A percentile compares a stretch with the other conserved stretches of the same genome.
Evolutionary conservation across 2,113 vertebrate genomes (phyloP).

Genomic region (Grammomys dolichurus): DNA sequence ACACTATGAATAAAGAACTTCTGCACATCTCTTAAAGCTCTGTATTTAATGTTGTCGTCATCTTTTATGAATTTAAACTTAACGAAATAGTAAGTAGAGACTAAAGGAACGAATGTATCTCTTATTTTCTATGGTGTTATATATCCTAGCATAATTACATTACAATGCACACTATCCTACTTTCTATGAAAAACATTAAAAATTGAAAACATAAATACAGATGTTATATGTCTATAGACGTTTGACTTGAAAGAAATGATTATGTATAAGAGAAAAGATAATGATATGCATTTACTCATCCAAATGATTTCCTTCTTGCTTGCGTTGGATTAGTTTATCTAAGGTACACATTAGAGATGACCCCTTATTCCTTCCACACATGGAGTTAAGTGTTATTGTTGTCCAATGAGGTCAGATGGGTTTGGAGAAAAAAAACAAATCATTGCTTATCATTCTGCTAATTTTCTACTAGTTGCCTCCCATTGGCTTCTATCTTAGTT

Average conservation of each 20-base stretch:
- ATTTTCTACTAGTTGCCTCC: constrained; percentile 12
- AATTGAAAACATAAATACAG: not conserved
- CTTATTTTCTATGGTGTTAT: constrained; percentile 37
- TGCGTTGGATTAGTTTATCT: constrained; percentile 26
- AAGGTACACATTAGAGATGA: not conserved
- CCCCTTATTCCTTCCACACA: not conserved
- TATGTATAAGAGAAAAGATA: constrained; percentile 37
- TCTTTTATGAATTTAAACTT: constrained; percentile 50
- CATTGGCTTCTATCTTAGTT: constrained; percentile 51
- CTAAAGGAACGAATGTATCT: constrained; percentile 30
- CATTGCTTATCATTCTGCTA: not conserved
- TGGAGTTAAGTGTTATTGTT: constrained; percentile 49
- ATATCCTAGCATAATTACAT: constrained; percentile 6
- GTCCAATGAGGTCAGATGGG: constrained; percentile 19
- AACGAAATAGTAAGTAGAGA: constrained; percentile 5
- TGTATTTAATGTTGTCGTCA: not conserved
- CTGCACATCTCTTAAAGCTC: constrained; percentile 40
- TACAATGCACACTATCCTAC: not conserved
- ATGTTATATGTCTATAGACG: constrained; percentile 23
- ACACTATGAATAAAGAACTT: not conserved
- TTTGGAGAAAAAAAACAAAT: not conserved
- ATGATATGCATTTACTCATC: not conserved
- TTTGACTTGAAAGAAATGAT: not conserved
- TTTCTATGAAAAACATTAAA: constrained; percentile 4
- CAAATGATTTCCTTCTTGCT: constrained; percentile 55